Conservation (phyloP, 2,888 invertebrate genomes). For the Trissoscelio sp. region DNA sequence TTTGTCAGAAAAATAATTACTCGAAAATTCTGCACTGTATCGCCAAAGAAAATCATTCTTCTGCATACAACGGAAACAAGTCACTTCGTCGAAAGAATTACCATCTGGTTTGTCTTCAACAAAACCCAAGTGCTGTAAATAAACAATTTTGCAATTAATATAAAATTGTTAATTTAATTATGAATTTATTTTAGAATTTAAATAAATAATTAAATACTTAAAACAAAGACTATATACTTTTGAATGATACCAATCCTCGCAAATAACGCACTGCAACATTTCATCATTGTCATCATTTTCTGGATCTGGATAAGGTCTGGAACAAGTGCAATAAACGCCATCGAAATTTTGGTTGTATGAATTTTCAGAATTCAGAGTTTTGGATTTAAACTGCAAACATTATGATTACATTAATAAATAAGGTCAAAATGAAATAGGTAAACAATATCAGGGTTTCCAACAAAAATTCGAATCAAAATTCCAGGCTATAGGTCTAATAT, state of each 20-base stretch:
- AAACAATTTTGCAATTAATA: neutral
- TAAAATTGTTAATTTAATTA: conserved; percentile 1
- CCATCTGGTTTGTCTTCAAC: conserved; percentile 85
- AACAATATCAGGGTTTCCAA: neutral
- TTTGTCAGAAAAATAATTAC: conserved; percentile 69
- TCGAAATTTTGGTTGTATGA: conserved; percentile 97
- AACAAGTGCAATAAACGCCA: conserved; percentile 96
- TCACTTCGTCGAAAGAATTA: conserved; percentile 89
- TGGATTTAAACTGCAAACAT: conserved; percentile 84
- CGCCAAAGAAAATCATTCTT: conserved; percentile 89
- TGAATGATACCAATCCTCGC: conserved; percentile 99
- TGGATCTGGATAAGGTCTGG: conserved; percentile 97
- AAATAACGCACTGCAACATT: conserved; percentile 98
- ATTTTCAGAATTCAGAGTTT: conserved; percentile 88
- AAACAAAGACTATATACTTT: conserved; percentile 84
- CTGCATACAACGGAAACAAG: conserved; percentile 91
- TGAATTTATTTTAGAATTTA: too few species aligned
- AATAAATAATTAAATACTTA: too few species aligned
- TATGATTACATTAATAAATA: neutral
- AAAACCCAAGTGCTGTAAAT: conserved; percentile 87
- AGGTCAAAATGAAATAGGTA: neutral
- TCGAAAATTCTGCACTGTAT: conserved; percentile 85
- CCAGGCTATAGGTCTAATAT: too few species aligned
- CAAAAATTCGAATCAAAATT: too few species aligned
- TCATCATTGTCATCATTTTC: conserved; percentile 92